Conservation (phyloP, 2,888 invertebrate species). For the Deilephila porcellus region DNA sequence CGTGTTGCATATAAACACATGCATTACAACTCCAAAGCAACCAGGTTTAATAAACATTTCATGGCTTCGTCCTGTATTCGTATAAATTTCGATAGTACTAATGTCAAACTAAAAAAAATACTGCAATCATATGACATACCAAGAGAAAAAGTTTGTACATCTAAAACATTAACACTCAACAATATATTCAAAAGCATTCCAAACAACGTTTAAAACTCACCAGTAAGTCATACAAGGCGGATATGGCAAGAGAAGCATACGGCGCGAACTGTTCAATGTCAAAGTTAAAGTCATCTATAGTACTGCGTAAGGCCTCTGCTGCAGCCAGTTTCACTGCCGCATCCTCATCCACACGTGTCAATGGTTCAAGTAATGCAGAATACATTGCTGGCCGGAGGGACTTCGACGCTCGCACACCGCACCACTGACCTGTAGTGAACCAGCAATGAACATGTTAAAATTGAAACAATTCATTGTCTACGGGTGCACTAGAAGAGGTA, state of each 20-base stretch:
- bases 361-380: slow-evolving; percentile 89
- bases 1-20: too few relatives aligned
- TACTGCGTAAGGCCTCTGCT: slow-evolving; percentile 92
- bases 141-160: too few relatives aligned
- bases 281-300: slow-evolving; percentile 97
- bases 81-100: too few relatives aligned
- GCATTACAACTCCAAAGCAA: too few relatives aligned
- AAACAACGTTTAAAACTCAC: slow-evolving; percentile 68
- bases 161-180: too few relatives aligned
- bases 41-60: too few relatives aligned
- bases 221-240: slow-evolving; percentile 91
- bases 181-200: too few relatives aligned
- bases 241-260: slow-evolving; percentile 91
- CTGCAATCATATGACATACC: too few relatives aligned
- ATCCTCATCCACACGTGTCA: slow-evolving; percentile 88
- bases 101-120: too few relatives aligned
- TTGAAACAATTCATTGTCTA: too few relatives aligned
- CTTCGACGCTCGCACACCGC: slow-evolving; percentile 92
- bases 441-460: neutral
- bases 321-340: slow-evolving; percentile 95
- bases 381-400: slow-evolving; percentile 93
- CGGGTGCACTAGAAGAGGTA: too few relatives aligned
- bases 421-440: slow-evolving; percentile 84
- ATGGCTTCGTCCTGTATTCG: too few relatives aligned
- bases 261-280: slow-evolving; percentile 93